Conservation (phyloP, 2,797 vertebrate species). For the Paguma larvata region DNA sequence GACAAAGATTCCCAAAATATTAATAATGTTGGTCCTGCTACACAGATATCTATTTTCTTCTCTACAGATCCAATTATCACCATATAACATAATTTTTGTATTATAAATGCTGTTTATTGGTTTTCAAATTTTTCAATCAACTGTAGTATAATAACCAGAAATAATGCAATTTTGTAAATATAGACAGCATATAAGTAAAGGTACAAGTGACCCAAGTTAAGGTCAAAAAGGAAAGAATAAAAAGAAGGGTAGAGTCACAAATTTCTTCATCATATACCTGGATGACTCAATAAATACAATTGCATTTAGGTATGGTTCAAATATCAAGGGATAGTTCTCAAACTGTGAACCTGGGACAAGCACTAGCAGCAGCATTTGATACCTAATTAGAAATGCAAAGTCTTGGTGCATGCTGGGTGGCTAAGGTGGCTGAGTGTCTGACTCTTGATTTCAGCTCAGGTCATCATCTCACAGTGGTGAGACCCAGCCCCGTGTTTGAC, state of each 20-base stretch:
- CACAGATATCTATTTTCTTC: background rate
- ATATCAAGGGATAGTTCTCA: background rate
- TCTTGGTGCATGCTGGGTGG: background rate
- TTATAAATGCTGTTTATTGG: background rate
- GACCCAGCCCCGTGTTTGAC: no score
- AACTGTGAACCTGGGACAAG: background rate
- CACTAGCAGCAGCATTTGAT: background rate
- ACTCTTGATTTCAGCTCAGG: no score
- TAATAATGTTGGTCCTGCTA: background rate
- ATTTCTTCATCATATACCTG: background rate
- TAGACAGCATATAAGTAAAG: background rate
- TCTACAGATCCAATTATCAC: background rate
- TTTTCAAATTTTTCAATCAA: background rate
- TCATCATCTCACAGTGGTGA: no score
- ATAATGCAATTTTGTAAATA: background rate
- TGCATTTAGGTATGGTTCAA: no score
- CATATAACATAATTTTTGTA: background rate
- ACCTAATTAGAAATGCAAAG: background rate
- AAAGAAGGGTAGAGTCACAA: background rate
- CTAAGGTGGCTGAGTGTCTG: no score
- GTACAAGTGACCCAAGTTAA: background rate
- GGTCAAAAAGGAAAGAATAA: background rate
- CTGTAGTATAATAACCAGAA: background rate
- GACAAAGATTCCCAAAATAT: background rate
- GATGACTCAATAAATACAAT: background rate